phyloP scores from a whole-genome alignment of 2,113 vertebrate genomes.

The Hemibagrus wyckioides region DNA sequence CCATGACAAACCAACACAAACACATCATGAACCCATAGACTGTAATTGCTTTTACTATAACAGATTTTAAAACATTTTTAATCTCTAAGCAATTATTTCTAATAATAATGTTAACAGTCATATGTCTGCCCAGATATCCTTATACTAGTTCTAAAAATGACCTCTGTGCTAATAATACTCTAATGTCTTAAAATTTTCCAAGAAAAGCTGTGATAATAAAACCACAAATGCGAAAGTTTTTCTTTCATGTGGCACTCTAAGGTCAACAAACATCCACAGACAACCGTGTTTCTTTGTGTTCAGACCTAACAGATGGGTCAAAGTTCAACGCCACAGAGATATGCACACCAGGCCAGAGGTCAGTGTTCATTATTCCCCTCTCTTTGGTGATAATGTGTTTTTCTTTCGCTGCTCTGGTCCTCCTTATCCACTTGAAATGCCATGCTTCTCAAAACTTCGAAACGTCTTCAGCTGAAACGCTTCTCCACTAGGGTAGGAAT shows the following conservation, averaged over 20 bases:
- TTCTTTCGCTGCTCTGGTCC: conserved; percentile 8
- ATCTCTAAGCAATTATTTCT: neutral
- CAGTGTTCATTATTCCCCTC: conserved; percentile 33
- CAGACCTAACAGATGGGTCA: conserved; percentile 41
- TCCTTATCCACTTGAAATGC: conserved; percentile 25
- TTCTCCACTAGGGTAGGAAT: conserved; percentile 1
- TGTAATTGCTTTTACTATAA: neutral
- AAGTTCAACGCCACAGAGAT: conserved; percentile 44
- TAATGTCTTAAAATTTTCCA: neutral
- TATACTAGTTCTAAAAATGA: neutral
- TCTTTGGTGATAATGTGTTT: conserved; percentile 44
- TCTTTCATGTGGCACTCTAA: neutral
- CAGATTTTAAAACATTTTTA: neutral
- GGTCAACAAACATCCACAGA: conserved; percentile 9
- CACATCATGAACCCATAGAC: neutral
- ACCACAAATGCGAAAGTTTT: neutral
- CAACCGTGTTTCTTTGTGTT: conserved; percentile 27
- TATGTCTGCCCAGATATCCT: neutral
- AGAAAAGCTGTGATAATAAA: neutral
- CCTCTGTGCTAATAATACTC: neutral
- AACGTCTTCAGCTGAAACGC: neutral
- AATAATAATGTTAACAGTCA: neutral
- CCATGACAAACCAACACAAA: neutral
- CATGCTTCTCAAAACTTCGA: conserved; percentile 1
- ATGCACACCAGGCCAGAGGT: conserved; percentile 36